Base-by-base conservation (phyloP, 2,888 invertebrate species). In the Anthrax anthrax region DNA sequence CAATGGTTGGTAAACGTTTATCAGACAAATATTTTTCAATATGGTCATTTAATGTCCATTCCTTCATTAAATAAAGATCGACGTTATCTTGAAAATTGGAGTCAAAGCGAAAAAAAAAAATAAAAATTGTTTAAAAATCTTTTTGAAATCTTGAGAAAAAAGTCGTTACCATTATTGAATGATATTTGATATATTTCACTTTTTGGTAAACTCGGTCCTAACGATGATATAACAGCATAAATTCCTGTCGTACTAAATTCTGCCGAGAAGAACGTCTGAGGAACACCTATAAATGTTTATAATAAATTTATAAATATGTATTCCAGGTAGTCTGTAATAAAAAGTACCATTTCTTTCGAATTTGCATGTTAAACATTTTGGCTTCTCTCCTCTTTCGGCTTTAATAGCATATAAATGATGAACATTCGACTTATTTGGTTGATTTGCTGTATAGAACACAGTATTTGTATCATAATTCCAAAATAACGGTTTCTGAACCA, bases 381-480 rank as follows among this genome's bases (percentile, higher is more conserved):
- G 54, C 36, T 47, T 64, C 56, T 65, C 57, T 46, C 59, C 58
- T 6, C 71, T 66, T n/a, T 70, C 64, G 0, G 73, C 68, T 50
- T 78, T 75, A 9, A 87, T 74, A 10, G 80, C 76, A 71, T 83
- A 92, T 38, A 95, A 70, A 64, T 94, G 92, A 58, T 84, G 78
- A 45, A 82, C 78, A 5, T 83, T 78, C 0, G 90, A 80, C 61
- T 86, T 82, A 13, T 73, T 70, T 52, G 77, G 80, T 8, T 77
- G 76, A 32, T 86, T 90, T 1, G 89, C 89, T 55, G 81, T 76
- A 69, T 86, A 96, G 72, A 89, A 95, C 48, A 89, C 76, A 37
- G 77, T 60, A 56, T 81, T 72, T 48, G 73, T 72, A 1, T 70
- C 61, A 48, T 73, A 65, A 54, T 84, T 81, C 88, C 87, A 89